Evolutionary conservation across 2,797 vertebrate genomes (phyloP), one percentile per base, ranked within the genome.

Genomic region (Sus cebifrons): DNA sequence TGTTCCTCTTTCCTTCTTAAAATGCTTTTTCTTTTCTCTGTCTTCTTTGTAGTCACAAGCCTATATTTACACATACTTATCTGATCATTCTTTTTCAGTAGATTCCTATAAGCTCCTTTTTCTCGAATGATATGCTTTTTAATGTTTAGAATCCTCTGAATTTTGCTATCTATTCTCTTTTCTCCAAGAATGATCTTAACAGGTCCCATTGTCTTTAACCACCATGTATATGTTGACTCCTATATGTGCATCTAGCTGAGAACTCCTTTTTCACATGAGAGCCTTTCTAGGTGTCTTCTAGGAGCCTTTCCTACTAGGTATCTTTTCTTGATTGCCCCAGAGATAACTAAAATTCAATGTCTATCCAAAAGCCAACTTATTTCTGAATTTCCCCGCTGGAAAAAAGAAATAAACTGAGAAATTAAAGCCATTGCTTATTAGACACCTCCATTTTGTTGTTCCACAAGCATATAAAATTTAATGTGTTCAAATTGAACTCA

Each of bases 21-120:
- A 94, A 85, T 95, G n/a, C 32, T 49, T 94, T 91, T 23, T 91
- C 64, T 92, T 89, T 21, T 8, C 16, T 89, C 18, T 89, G n/a
- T 16, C 15, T 79, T 93, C 52, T 83, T 3, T 93, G 18, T 86
- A 91, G 36, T 65, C 17, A n/a, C n/a, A 60, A 14, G 71, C 27
- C 32, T 97, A 14, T 71, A 73, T 85, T 95, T 87, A 58, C 40
- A 82, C 20, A 44, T 92, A 21, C 60, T 2, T 82, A 49, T 74
- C 13, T 74, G 54, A 77, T 5, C 17, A 49, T 5, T 94, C 29
- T 85, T 94, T 94, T 96, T 92, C 29, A 70, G 1, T 70, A 10
- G 11, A 17, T 94, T 96, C 7, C 6, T 60, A 2, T 83, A 78
- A 93, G 62, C 32, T 8, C 0, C 27, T 93, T 29, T 79, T 91